Evolutionary conservation across 1,140 invertebrate species (phyloP).

Genomic region (Pteromalus puparum): DNA sequence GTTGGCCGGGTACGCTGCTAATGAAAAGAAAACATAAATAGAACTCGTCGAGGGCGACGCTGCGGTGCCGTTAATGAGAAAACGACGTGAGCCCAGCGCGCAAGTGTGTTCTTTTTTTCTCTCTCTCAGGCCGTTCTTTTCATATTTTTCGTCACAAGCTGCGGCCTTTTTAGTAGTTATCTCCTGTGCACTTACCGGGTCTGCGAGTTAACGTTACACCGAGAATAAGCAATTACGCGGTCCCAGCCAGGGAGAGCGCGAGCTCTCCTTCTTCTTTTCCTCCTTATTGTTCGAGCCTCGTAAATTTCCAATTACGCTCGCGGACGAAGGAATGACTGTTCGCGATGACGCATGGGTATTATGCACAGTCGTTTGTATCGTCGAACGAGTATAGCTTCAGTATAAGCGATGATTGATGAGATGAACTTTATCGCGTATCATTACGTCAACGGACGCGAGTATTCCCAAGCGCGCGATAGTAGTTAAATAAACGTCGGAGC

Average conservation of each 20-base stretch:
- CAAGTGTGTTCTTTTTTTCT: slow-evolving; percentile 1
- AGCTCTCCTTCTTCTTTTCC: no score
- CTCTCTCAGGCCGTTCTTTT: background rate
- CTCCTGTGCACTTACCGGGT: background rate
- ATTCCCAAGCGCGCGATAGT: no score
- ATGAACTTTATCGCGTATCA: background rate
- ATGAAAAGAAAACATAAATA: slow-evolving; percentile 69
- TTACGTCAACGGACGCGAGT: no score
- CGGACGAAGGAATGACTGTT: background rate
- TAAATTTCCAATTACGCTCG: background rate
- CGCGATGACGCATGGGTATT: background rate
- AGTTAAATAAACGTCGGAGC: background rate
- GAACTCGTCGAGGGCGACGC: slow-evolving; percentile 41
- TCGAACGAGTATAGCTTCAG: no score
- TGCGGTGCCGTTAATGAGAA: slow-evolving; percentile 64
- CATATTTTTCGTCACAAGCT: background rate
- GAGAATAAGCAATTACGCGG: background rate
- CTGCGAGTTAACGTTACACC: background rate
- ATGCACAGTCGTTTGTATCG: no score
- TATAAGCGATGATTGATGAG: background rate
- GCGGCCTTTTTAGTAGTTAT: background rate
- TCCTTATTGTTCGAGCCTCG: background rate
- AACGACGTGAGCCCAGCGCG: slow-evolving; percentile 56
- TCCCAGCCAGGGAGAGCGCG: background rate
- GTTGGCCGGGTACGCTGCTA: slow-evolving; percentile 55